Evolutionary conservation across 2,888 invertebrate species (phyloP).

Genomic region (Eupithecia insigniata): DNA sequence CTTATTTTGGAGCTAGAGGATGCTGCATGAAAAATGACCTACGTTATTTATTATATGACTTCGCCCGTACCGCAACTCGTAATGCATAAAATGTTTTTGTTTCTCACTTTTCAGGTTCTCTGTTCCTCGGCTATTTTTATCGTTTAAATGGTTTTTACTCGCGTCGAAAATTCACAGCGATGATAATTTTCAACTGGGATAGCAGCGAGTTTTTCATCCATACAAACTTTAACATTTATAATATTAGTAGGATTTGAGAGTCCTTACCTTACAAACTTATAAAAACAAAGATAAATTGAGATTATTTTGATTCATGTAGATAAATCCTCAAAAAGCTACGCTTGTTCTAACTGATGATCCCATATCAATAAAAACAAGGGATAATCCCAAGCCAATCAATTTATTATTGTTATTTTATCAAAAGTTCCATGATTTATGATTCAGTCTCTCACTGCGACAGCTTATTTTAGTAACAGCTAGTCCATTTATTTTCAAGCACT

Average conservation of each 20-base stretch:
- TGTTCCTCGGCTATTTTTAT: background rate
- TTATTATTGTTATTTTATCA: slow-evolving; percentile 11
- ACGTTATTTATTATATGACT: background rate
- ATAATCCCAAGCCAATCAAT: slow-evolving; percentile 1
- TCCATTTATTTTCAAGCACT: background rate
- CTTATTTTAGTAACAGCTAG: slow-evolving; percentile 1
- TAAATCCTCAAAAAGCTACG: background rate
- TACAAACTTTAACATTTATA: no score
- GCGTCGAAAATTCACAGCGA: background rate
- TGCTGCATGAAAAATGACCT: background rate
- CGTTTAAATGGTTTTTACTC: background rate
- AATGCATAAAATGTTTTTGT: background rate
- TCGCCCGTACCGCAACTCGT: background rate
- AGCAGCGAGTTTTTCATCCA: no score
- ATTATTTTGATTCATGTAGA: background rate
- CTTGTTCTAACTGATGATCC: background rate
- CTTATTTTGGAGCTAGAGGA: background rate
- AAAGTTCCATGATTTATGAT: slow-evolving; percentile 20
- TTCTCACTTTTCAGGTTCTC: background rate
- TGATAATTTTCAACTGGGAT: background rate
- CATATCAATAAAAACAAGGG: background rate
- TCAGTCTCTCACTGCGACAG: slow-evolving; percentile 15
- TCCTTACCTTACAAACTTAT: no score
- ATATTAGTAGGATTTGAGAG: no score
- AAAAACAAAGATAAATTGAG: no score